These are phyloP conservation scores for Campoletis raptor DNA, from an alignment of 2,888 invertebrate genomes.

Conservation along the genomic window DNA sequence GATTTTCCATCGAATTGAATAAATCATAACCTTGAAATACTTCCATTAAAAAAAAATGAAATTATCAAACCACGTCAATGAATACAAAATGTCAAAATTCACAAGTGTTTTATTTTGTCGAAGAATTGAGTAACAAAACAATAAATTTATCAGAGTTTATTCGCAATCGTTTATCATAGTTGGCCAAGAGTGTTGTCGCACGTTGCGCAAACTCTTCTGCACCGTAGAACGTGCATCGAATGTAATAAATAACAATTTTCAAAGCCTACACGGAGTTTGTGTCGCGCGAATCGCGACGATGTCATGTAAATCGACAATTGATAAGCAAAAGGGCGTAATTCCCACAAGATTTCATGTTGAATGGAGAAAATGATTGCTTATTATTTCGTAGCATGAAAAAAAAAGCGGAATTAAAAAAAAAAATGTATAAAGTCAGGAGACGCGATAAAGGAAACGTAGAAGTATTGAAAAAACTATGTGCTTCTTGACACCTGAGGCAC, in stretches of 20 bases:
- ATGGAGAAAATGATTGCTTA: not conserved
- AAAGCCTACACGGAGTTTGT: slow-evolving; percentile 61
- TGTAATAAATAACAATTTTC: slow-evolving; percentile 67
- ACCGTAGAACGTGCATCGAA: slow-evolving; percentile 20
- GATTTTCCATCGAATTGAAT: not conserved
- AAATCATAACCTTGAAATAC: not conserved
- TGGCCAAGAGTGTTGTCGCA: slow-evolving; percentile 10
- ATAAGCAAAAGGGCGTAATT: slow-evolving; percentile 15
- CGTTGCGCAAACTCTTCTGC: slow-evolving; percentile 58
- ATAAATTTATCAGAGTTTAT: slow-evolving; percentile 55
- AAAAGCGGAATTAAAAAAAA: not conserved
- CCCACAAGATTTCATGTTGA: not conserved
- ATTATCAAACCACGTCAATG: not conserved
- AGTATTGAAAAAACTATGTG: slow-evolving; percentile 2
- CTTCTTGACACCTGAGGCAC: slow-evolving; percentile 12
- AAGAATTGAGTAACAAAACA: slow-evolving; percentile 44
- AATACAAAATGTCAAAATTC: not conserved
- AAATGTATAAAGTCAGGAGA: not conserved
- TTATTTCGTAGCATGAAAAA: not conserved
- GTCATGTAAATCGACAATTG: not conserved
- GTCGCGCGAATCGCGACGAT: slow-evolving; percentile 33
- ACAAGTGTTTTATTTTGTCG: not conserved
- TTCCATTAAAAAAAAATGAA: not conserved
- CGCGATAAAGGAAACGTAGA: slow-evolving; percentile 20
- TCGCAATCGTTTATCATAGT: slow-evolving; percentile 54